Evolutionary conservation across 2,888 invertebrate species (phyloP).

Genomic region (Arenicola marina): DNA sequence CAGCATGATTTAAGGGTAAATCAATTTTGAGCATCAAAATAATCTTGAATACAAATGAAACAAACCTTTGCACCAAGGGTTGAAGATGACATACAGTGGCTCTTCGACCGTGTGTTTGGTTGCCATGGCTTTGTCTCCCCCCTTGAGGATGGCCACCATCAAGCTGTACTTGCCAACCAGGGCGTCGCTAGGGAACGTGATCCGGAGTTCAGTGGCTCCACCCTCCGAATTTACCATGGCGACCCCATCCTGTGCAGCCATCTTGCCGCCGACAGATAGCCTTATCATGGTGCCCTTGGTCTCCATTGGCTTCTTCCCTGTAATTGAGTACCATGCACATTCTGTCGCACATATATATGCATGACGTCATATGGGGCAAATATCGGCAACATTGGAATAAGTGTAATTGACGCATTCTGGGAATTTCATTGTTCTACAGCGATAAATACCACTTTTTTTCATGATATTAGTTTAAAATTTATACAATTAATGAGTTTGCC

Average conservation of each 20-base stretch:
- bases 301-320: conserved; percentile 42
- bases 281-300: conserved; percentile 51
- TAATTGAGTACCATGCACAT: no score
- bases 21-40: no score
- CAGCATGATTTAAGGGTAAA: no score
- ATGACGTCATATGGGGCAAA: no score
- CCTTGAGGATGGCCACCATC: conserved; percentile 46
- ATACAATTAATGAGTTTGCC: no score
- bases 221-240: conserved; percentile 3
- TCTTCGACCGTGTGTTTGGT: conserved; percentile 58
- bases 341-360: no score
- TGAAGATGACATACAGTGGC: conserved; percentile 83
- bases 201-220: no score
- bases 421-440: no score
- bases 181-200: conserved; percentile 37
- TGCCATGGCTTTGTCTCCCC: conserved; percentile 1
- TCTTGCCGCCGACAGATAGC: not conserved
- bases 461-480: no score
- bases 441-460: no score
- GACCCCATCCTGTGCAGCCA: conserved; percentile 11
- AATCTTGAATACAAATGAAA: not conserved
- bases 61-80: conserved; percentile 86
- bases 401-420: no score
- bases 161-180: conserved; percentile 50
- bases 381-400: no score